Base-by-base conservation (phyloP, 2,113 vertebrate genomes). In the Corvus cornix region DNA sequence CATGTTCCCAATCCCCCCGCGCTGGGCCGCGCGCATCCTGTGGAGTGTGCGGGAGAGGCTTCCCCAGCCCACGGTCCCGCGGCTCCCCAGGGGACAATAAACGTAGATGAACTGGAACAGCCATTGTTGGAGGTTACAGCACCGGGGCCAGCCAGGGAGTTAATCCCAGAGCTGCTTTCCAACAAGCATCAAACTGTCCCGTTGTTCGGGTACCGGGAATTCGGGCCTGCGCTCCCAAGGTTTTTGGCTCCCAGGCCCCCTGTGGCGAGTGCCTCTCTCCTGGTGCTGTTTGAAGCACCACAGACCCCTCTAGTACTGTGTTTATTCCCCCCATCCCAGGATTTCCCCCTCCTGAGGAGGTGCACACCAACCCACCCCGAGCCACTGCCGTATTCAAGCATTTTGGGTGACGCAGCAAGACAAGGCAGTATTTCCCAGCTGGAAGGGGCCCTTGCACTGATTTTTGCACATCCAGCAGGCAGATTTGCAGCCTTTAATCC, bases 221-320 rank as follows among this genome's bases (percentile, higher is more conserved):
- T 62, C 13, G 6, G 49, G 31, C 21, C 69, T 0, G 0, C 0
- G 1, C 9, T 37, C 52, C 19, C 33, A 31, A 92, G 62, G n/a
- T 2, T 58, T 52, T 75, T 1, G 2, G 28, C 49, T 41, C 4
- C 2, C 31, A 35, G 59, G 17, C 6, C 1, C 43, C n/a, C n/a
- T 59, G 22, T 21, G 11, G 73, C 3, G 3, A 63, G 23, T 1
- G 0, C 11, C 19, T 37, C 35, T 30, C 11, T 66, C 30, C 41
- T 44, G 19, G 16, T 1, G 1, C 26, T 30, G 22, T 44, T 68
- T 53, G 58, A 93, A 81, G 27, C 44, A 19, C 13, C 13, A 33
- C 1, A 0, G 44, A 63, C 26, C 16, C 19, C 67, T 83, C n/a
- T 30, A 13, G 6, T 1, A 9, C 27, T 2, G 2, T 9, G 8